Evolutionary conservation across 2,888 invertebrate species (phyloP).

Genomic region (Drosophila fungiperda): DNA sequence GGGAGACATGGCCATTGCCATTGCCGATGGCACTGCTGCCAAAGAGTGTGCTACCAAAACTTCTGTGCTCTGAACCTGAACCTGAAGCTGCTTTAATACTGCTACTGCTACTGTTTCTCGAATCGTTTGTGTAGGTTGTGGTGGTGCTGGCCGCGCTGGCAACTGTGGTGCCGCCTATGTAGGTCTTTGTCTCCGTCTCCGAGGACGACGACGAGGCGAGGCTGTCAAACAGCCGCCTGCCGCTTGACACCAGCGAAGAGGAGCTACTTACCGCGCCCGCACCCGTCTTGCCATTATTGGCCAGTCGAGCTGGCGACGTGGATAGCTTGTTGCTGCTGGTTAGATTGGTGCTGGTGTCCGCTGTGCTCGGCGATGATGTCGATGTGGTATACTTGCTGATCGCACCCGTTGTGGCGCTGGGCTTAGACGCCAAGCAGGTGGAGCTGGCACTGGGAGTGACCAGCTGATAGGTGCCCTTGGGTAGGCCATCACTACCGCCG

Average conservation of each 20-base stretch:
- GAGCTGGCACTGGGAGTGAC: constrained; percentile 65
- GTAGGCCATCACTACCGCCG: constrained; percentile 76
- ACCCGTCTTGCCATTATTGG: constrained; percentile 55
- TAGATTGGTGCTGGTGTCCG: constrained; percentile 56
- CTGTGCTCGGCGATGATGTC: constrained; percentile 48
- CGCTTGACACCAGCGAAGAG: constrained; percentile 78
- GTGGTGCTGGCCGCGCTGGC: constrained; percentile 70
- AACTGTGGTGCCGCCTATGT: constrained; percentile 67
- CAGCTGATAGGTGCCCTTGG: constrained; percentile 83
- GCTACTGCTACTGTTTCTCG: constrained; percentile 79
- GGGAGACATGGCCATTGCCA: constrained; percentile 58
- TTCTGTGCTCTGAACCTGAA: constrained; percentile 82
- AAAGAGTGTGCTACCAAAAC: constrained; percentile 77
- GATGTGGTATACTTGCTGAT: constrained; percentile 74
- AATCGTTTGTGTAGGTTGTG: constrained; percentile 81
- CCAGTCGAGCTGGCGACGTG: constrained; percentile 80
- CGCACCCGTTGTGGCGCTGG: constrained; percentile 69
- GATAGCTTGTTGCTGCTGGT: constrained; percentile 67
- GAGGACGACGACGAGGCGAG: constrained; percentile 78
- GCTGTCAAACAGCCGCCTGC: constrained; percentile 82
- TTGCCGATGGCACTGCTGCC: constrained; percentile 77
- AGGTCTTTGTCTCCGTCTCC: constrained; percentile 76
- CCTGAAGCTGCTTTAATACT: constrained; percentile 78
- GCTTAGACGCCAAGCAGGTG: constrained; percentile 48
- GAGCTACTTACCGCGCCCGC: constrained; percentile 61